Base-by-base conservation (phyloP, 2,113 vertebrate species). In the Xenopus borealis region DNA sequence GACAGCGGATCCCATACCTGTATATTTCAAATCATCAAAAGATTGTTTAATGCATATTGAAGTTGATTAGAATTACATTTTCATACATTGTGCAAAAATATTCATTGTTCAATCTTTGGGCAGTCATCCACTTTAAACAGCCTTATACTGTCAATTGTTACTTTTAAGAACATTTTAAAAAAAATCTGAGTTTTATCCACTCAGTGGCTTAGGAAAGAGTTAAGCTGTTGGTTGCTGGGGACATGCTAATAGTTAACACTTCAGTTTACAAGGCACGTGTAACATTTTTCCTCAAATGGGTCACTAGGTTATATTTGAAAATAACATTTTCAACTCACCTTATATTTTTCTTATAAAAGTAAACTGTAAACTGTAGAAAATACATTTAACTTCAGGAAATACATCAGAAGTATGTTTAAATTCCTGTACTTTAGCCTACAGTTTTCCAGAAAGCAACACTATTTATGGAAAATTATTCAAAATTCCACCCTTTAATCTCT, bases 381-480 rank as follows among this genome's bases (percentile, higher is more conserved):
- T 55, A 50, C 58, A 63, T 53, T 45, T 63, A 63, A 67, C 59
- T 53, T n/a, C 18, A 40, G 58, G 33, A 64, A 18, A 62, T 63
- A n/a, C n/a, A 30, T 45, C 7, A 14, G 58, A 76, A 61, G 44
- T 68, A 53, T 63, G 73, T 52, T 53, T 27, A 69, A 19, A 76
- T 70, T 20, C 63, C 33, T 52, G 12, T 68, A 77, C 61, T 77
- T 77, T 64, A 63, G 59, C 33, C 18, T 64, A 77, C 69, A 70
- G 46, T 76, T 76, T 76, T 46, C 55, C 53, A 70, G 40, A 70
- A 55, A 63, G 61, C 62, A 77, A 57, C 47, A 77, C 58, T 64
- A 70, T 77, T 70, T 77, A 69, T 77, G 67, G 66, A 77, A 77
- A 77, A 77, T 77, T 77, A 77, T 77, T 77, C 74, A 57, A 70